Conservation (phyloP, 2,888 invertebrate species). For the Barypeithes pellucidus region DNA sequence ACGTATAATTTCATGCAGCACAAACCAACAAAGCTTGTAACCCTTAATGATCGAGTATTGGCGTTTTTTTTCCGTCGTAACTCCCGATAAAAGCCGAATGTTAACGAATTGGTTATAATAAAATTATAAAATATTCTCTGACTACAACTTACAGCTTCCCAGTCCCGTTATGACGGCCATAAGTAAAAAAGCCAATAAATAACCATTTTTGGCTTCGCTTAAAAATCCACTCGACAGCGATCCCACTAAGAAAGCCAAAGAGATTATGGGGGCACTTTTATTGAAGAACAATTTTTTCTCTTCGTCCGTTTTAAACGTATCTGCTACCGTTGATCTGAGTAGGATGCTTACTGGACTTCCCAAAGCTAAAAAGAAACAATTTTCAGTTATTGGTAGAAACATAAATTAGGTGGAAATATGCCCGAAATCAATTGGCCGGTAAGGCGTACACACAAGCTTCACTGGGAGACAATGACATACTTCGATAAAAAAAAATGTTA, state of each 20-base stretch:
- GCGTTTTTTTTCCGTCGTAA: no score
- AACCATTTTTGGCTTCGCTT: conserved; percentile 54
- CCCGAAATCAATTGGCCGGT: no score
- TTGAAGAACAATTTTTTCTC: conserved; percentile 51
- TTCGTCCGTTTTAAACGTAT: conserved; percentile 45
- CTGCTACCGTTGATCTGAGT: conserved; percentile 46
- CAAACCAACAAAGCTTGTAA: no score
- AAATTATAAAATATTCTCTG: not conserved
- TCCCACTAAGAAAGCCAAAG: conserved; percentile 48
- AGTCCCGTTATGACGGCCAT: conserved; percentile 39
- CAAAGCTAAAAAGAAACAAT: conserved; percentile 49
- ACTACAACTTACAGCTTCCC: conserved; percentile 35
- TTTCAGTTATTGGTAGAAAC: no score
- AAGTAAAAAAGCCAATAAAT: conserved; percentile 42
- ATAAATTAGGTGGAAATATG: no score
- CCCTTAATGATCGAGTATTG: no score
- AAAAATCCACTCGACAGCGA: conserved; percentile 54
- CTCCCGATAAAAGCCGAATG: no score
- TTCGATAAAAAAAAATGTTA: no score
- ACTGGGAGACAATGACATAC: no score
- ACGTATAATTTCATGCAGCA: no score
- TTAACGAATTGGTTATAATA: not conserved
- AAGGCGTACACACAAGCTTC: no score
- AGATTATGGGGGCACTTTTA: conserved; percentile 47
- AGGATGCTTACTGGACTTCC: conserved; percentile 50